phyloP scores from a whole-genome alignment of 2,888 invertebrate species.

The Malacosoma neustria region DNA sequence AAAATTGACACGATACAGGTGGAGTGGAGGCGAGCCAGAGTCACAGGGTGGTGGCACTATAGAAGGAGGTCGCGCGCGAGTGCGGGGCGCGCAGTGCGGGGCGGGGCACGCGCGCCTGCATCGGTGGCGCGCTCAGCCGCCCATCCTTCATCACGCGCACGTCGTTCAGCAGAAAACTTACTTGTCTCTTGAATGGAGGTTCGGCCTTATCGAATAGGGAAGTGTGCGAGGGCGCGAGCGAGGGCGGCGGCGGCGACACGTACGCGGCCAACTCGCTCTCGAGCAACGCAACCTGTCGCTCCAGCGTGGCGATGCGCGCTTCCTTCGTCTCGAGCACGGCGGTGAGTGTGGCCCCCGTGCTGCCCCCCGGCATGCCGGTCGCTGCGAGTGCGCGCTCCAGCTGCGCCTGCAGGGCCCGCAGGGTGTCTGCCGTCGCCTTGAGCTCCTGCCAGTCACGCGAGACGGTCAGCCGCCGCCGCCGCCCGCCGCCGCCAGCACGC shows the following conservation, averaged over 20 bases:
- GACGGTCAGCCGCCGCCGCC: conserved; percentile 40
- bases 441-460: conserved; percentile 80
- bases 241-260: conserved; percentile 66
- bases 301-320: conserved; percentile 89
- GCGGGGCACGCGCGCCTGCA: conserved; percentile 32
- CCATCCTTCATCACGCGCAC: conserved; percentile 85
- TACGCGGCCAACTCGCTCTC: conserved; percentile 81
- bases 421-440: conserved; percentile 88
- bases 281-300: conserved; percentile 87
- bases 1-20: conserved; percentile 59
- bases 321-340: conserved; percentile 90
- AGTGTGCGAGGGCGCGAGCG: conserved; percentile 70
- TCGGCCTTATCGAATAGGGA: conserved; percentile 78
- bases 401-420: conserved; percentile 87
- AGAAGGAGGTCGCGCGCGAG: conserved; percentile 37
- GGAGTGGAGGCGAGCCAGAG: conserved; percentile 20
- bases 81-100: conserved; percentile 30
- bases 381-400: conserved; percentile 83
- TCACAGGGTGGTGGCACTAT: conserved; percentile 62
- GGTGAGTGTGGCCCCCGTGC: conserved; percentile 80
- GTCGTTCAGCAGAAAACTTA: conserved; percentile 89
- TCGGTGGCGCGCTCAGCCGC: conserved; percentile 61
- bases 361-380: conserved; percentile 74
- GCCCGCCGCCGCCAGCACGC: conserved; percentile 32
- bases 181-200: conserved; percentile 85